These are phyloP conservation scores for Hypothenemus hampei DNA, from an alignment of 1,140 invertebrate genomes.

Conservation along the genomic window DNA sequence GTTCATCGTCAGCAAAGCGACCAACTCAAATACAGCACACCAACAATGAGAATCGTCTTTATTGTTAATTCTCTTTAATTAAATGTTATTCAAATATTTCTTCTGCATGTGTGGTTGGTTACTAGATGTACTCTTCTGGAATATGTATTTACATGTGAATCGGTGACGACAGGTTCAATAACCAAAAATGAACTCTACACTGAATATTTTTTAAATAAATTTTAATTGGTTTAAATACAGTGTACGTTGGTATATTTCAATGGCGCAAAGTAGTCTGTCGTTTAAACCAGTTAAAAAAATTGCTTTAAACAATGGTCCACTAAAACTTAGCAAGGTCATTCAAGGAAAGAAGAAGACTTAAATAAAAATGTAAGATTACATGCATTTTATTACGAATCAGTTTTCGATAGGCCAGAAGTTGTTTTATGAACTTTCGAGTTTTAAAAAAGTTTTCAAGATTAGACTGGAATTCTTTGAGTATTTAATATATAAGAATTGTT, in stretches of 20 bases:
- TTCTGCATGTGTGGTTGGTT: slow-evolving; percentile 20
- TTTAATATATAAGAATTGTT: too few species aligned
- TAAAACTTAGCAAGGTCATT: background rate
- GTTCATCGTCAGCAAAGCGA: slow-evolving; percentile 22
- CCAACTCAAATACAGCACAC: slow-evolving; percentile 5
- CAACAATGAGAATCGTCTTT: slow-evolving; percentile 23
- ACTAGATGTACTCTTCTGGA: slow-evolving; percentile 13
- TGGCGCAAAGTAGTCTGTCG: too few species aligned
- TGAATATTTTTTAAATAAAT: background rate
- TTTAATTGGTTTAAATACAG: background rate
- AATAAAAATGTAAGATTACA: too few species aligned
- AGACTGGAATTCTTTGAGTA: too few species aligned
- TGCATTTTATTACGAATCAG: too few species aligned
- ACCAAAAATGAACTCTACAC: slow-evolving; percentile 1
- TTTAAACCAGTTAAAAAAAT: background rate
- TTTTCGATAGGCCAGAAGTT: too few species aligned
- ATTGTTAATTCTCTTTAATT: slow-evolving; percentile 26
- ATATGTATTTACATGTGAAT: too few species aligned
- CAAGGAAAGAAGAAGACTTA: background rate
- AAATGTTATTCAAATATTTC: slow-evolving; percentile 29
- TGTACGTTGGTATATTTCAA: too few species aligned
- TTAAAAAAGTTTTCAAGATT: too few species aligned
- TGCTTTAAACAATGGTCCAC: background rate
- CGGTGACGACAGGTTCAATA: slow-evolving; percentile 16
- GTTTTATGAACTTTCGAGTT: too few species aligned